Evolutionary conservation across 1,140 invertebrate species (phyloP).

Genomic region (Drosophila miranda): DNA sequence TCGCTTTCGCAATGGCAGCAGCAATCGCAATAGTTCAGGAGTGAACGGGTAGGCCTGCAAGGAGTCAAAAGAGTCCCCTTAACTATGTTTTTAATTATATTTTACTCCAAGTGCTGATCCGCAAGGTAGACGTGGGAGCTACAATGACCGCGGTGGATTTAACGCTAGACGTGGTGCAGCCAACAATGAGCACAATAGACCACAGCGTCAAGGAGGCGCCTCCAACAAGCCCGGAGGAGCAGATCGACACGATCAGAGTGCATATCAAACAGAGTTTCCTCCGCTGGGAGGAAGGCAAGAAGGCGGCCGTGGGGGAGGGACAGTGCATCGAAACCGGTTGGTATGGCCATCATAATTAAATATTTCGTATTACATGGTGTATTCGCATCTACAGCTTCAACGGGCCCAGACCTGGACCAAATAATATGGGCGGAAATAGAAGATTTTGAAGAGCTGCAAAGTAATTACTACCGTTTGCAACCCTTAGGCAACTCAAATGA

Average conservation of each 20-base stretch:
- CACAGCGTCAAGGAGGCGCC: conserved; percentile 29
- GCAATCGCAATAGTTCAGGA: conserved; percentile 34
- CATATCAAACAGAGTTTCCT: conserved; percentile 76
- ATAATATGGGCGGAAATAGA: conserved; percentile 56
- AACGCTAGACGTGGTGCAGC: conserved; percentile 48
- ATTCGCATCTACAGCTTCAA: conserved; percentile 38
- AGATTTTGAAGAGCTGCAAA: conserved; percentile 51
- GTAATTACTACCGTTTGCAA: conserved; percentile 15
- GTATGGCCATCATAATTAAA: background rate
- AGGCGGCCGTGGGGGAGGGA: conserved; percentile 39
- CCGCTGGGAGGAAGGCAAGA: conserved; percentile 54
- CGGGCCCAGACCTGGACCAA: conserved; percentile 51
- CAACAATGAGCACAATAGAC: conserved; percentile 77
- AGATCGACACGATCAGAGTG: conserved; percentile 65
- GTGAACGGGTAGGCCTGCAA: conserved; percentile 42
- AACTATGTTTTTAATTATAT: background rate
- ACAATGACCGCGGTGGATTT: conserved; percentile 74
- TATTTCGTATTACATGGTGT: background rate
- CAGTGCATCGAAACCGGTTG: conserved; percentile 59
- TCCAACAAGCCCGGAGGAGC: conserved; percentile 46
- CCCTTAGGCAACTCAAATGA: conserved; percentile 33
- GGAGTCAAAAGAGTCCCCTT: too few relatives aligned
- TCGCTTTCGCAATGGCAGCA: conserved; percentile 62
- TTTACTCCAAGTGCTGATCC: conserved; percentile 24
- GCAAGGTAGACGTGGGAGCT: conserved; percentile 78